phyloP scores from a whole-genome alignment of 2,888 invertebrate species.

The Baccha elongata region DNA sequence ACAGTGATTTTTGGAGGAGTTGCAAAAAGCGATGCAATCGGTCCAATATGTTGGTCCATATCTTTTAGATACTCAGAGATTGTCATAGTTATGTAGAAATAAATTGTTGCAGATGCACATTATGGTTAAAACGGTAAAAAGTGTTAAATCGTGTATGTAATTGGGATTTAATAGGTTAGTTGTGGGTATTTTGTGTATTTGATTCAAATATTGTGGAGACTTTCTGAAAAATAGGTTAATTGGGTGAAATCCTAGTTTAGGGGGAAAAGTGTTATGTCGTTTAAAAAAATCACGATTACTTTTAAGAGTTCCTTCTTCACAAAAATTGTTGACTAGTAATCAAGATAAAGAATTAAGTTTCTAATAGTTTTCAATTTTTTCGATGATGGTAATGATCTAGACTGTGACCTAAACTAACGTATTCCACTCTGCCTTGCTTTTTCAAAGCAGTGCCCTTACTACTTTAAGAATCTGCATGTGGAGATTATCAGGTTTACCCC shows the following conservation, averaged over 20 bases:
- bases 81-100: conserved; percentile 4
- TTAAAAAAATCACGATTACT: no score
- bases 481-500: no score
- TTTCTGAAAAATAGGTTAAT: neutral
- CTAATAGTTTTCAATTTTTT: no score
- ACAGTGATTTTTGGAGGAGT: conserved; percentile 47
- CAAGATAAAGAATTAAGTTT: no score
- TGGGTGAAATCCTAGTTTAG: neutral
- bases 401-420: no score
- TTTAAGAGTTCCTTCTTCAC: no score
- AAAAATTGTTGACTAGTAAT: no score
- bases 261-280: no score
- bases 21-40: conserved; percentile 48
- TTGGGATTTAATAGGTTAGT: conserved; percentile 16
- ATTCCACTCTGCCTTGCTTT: no score
- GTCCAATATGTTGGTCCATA: conserved; percentile 22
- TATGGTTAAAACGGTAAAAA: conserved; percentile 7
- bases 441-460: no score
- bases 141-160: conserved; percentile 6
- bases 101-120: neutral
- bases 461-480: no score
- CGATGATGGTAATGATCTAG: no score
- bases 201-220: neutral
- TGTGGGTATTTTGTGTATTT: neutral
- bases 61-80: neutral